phyloP scores from a whole-genome alignment of 2,113 vertebrate genomes.

The Polyodon spathula region DNA sequence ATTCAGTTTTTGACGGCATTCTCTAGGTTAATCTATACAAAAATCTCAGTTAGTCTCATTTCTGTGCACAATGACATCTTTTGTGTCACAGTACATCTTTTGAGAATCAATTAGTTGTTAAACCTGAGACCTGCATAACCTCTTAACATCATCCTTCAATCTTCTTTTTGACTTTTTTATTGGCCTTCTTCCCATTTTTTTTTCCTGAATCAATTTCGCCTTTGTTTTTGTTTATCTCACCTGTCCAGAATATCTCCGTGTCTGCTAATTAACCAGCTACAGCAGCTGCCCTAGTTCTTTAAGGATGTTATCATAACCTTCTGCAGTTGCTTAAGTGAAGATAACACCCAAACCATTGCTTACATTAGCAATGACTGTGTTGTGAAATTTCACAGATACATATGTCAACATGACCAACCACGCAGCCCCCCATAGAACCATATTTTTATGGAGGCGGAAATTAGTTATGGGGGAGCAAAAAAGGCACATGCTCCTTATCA shows the following conservation, averaged over 20 bases:
- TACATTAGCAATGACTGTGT: not conserved
- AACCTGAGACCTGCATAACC: too few species aligned
- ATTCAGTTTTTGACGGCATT: too few species aligned
- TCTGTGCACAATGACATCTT: too few species aligned
- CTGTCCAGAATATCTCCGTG: conserved; percentile 10
- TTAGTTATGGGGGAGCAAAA: conserved; percentile 10
- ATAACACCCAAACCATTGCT: not conserved
- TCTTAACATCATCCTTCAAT: too few species aligned
- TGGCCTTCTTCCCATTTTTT: too few species aligned
- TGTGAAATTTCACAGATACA: conserved; percentile 4
- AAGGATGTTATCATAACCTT: not conserved
- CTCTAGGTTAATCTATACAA: too few species aligned
- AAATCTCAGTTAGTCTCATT: too few species aligned
- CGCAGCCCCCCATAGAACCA: conserved; percentile 5
- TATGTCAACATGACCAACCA: not conserved
- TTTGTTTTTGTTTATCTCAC: not conserved
- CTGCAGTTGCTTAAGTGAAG: too few species aligned
- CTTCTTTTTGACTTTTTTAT: too few species aligned
- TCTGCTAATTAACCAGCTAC: conserved; percentile 11
- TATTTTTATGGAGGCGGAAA: conserved; percentile 13
- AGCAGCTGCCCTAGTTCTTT: not conserved
- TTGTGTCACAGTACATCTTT: too few species aligned
- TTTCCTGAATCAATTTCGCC: too few species aligned
- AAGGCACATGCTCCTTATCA: conserved; percentile 11
- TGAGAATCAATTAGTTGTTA: too few species aligned